Evolutionary conservation across 2,113 vertebrate species (phyloP).

Genomic region (Pavo muticus): DNA sequence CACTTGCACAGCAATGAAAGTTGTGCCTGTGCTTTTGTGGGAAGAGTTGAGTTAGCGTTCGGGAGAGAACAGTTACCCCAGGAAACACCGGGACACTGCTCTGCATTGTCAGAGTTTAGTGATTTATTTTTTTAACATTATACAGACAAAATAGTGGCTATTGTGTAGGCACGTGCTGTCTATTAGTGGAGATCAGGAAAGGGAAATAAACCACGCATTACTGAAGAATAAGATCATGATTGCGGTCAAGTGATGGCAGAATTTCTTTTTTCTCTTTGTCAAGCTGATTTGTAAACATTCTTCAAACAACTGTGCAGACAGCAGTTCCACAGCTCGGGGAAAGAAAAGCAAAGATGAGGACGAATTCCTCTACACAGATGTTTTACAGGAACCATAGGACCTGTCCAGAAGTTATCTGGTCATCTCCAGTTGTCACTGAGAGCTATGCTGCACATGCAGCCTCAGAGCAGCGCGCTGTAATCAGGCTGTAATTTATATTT

Average conservation of each 20-base stretch:
- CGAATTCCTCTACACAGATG: background rate
- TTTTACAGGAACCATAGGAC: constrained; percentile 5
- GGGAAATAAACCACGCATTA: constrained; percentile 73
- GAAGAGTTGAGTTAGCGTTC: constrained; percentile 17
- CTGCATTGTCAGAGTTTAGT: constrained; percentile 48
- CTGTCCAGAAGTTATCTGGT: constrained; percentile 40
- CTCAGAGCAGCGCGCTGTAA: background rate
- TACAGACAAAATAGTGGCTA: constrained; percentile 71
- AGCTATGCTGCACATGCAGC: background rate
- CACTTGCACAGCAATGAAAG: constrained; percentile 39
- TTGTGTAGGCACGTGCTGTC: constrained; percentile 75
- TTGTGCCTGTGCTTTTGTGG: constrained; percentile 42
- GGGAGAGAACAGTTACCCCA: constrained; percentile 57
- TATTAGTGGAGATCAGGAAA: constrained; percentile 71
- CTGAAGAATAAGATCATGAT: constrained; percentile 74
- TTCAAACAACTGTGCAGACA: constrained; percentile 64
- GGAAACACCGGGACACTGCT: constrained; percentile 58
- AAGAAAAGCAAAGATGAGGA: background rate
- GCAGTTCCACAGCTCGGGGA: constrained; percentile 19
- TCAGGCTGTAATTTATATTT: constrained; percentile 59
- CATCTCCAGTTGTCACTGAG: background rate
- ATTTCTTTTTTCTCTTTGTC: constrained; percentile 58
- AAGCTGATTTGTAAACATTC: constrained; percentile 70
- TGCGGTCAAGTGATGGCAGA: constrained; percentile 70
- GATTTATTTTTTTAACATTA: constrained; percentile 71